Evolutionary conservation across 2,113 vertebrate genomes (phyloP).

Genomic region (Rhea pennata): DNA sequence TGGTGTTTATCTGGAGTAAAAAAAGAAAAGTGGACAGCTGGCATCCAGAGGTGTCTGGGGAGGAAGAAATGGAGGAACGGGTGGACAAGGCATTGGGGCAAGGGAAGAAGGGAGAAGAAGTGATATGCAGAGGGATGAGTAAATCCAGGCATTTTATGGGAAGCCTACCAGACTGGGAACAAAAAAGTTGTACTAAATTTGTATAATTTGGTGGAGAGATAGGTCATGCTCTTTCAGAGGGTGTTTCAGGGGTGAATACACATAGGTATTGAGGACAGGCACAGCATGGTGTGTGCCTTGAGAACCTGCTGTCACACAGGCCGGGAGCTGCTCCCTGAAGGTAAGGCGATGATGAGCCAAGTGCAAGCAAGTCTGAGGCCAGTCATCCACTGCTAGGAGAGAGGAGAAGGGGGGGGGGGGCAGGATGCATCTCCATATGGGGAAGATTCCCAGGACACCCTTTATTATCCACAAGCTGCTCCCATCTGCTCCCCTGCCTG

Average conservation of each 20-base stretch:
- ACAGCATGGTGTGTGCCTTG: fast-evolving
- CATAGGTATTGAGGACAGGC: background rate
- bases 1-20: background rate
- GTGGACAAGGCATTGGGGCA: background rate
- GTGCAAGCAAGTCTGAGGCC: fast-evolving
- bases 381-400: background rate
- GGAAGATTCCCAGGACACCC: slow-evolving; percentile 31
- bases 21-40: background rate
- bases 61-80: background rate
- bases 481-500: slow-evolving; percentile 25
- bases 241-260: background rate
- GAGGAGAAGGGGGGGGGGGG: background rate
- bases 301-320: background rate
- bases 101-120: background rate
- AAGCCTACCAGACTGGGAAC: background rate
- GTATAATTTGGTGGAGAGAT: too few species aligned
- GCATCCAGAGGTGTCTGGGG: background rate
- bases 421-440: background rate
- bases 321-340: too few species aligned
- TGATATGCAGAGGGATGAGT: background rate
- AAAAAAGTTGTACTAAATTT: background rate
- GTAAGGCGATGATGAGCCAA: fast-evolving
- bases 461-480: slow-evolving; percentile 13
- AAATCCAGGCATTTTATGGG: fast-evolving
- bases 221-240: background rate